phyloP scores from a whole-genome alignment of 1,140 invertebrate species.

The Chymomyza costata region DNA sequence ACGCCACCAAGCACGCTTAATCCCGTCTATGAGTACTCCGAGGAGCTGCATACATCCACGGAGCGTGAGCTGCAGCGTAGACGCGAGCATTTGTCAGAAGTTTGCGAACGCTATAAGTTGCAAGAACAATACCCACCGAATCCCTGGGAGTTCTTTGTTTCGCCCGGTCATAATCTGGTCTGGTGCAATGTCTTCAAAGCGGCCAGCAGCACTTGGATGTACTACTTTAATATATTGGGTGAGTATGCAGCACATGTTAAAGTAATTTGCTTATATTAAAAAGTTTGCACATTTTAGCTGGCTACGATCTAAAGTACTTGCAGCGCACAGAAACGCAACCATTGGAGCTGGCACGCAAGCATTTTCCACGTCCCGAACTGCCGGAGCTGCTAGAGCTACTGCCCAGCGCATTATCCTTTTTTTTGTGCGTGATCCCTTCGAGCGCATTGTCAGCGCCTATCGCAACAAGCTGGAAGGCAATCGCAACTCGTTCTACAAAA shows the following conservation, averaged over 20 bases:
- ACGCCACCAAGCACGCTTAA: constrained; percentile 49
- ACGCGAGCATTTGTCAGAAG: constrained; percentile 41
- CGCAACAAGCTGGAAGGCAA: constrained; percentile 90
- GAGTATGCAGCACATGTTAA: constrained; percentile 35
- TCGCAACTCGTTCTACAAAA: constrained; percentile 82
- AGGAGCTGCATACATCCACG: constrained; percentile 67
- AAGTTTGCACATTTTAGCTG: constrained; percentile 72
- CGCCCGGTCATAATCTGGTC: constrained; percentile 81
- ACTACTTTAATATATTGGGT: constrained; percentile 85
- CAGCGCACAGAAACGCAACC: constrained; percentile 78
- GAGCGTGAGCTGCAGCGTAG: constrained; percentile 55
- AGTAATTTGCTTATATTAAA: too few species aligned
- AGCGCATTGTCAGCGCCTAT: constrained; percentile 91
- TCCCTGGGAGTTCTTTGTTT: constrained; percentile 85
- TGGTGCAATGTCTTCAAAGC: constrained; percentile 90
- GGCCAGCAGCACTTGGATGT: constrained; percentile 87
- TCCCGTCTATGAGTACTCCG: constrained; percentile 74
- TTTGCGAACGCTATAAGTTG: constrained; percentile 61
- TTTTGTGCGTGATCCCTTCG: constrained; percentile 95
- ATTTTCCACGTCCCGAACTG: constrained; percentile 79
- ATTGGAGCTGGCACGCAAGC: constrained; percentile 78
- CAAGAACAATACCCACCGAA: constrained; percentile 76
- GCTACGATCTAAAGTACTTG: constrained; percentile 79
- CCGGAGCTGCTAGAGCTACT: constrained; percentile 77
- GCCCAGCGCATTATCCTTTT: constrained; percentile 80